These are phyloP conservation scores for Holacanthus passer DNA, from an alignment of 2,113 vertebrate genomes.

Conservation along the genomic window DNA sequence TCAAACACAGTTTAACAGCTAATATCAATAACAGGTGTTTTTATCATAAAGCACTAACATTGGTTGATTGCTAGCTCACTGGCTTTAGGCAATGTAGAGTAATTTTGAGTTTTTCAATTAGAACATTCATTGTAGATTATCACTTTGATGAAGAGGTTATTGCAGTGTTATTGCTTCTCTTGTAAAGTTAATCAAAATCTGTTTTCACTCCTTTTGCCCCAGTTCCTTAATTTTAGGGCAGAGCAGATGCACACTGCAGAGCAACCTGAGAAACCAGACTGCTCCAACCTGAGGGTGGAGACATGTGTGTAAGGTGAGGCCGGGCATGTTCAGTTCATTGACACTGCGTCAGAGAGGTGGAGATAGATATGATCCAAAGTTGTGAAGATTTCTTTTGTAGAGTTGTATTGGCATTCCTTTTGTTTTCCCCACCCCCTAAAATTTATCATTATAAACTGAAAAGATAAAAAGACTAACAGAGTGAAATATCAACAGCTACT, in stretches of 20 bases:
- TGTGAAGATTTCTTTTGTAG: background rate
- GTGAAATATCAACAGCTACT: no score
- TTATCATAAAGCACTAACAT: background rate
- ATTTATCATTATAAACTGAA: no score
- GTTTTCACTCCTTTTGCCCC: slow-evolving; percentile 15
- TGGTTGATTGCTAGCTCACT: background rate
- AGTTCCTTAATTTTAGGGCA: slow-evolving; percentile 25
- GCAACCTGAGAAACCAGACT: slow-evolving; percentile 66
- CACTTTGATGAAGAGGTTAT: slow-evolving; percentile 3
- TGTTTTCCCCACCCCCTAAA: background rate
- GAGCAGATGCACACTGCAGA: slow-evolving; percentile 61
- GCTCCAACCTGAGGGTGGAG: slow-evolving; percentile 45
- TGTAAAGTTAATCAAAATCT: slow-evolving; percentile 29
- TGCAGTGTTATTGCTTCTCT: slow-evolving; percentile 1
- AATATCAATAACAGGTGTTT: background rate
- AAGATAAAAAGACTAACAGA: no score
- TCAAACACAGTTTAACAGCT: background rate
- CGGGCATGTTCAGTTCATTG: background rate
- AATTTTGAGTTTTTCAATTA: background rate
- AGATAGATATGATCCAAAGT: background rate
- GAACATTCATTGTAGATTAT: slow-evolving; percentile 1
- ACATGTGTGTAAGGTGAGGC: background rate
- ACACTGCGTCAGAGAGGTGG: background rate
- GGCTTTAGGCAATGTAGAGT: background rate
- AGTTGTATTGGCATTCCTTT: background rate